Evolutionary conservation across 2,888 invertebrate species (phyloP), one percentile per base, ranked within the genome.

Genomic region (Dryomyza anilis): DNA sequence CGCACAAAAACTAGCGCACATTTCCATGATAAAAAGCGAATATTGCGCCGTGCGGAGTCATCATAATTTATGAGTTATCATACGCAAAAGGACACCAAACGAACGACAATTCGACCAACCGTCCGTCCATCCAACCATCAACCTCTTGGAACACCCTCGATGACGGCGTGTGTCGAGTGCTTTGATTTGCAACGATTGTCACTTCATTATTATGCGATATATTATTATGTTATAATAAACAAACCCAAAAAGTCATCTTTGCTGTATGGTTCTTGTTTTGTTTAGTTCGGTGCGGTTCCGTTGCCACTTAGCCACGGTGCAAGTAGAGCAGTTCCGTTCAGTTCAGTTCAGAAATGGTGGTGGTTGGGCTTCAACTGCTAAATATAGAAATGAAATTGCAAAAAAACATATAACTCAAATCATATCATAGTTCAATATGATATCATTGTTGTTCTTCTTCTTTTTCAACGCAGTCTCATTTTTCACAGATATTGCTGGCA

Each of bases 181-280:
- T 79, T 80, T 79, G 79, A 79, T 79, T 79, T 79, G 80, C 77
- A 78, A 79, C 80, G 80, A 80, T 80, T 79, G 78, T 80, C 80
- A 80, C 80, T 80, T 79, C 78, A 79, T 79, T 80, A 79, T 79
- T 79, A 78, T 77, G 77, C 78, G 73, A 80, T 79, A 78, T 79
- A 80, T 76, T 73, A 72, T 72, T 67, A 67, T 63, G 63, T 65
- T n/a, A n/a, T n/a, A 64, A 66, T 66, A 64, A 68, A 70, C 63
- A 68, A 61, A 63, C 36, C 55, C n/a, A 21, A 8, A 27, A 39
- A n/a, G n/a, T n/a, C n/a, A n/a, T n/a, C n/a, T n/a, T n/a, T n/a
- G n/a, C n/a, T n/a, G n/a, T n/a, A n/a, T n/a, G n/a, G n/a, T n/a
- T n/a, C n/a, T n/a, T n/a, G n/a, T n/a, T n/a, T n/a, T n/a, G n/a